Evolutionary conservation across 2,113 vertebrate species (phyloP).

Genomic region (Eurypyga helias): DNA sequence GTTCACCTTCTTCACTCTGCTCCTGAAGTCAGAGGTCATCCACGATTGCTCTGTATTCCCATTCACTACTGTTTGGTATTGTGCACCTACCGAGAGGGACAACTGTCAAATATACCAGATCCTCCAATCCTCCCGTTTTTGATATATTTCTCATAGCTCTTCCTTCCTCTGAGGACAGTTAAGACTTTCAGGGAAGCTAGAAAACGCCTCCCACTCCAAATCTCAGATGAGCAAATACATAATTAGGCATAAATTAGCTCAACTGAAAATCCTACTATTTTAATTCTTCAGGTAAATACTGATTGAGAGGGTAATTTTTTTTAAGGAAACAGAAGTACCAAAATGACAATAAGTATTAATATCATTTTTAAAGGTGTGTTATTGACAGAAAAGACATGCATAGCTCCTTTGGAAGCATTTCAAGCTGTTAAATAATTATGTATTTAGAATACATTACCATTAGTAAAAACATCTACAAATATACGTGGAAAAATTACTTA

Average conservation of each 20-base stretch:
- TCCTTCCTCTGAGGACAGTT: neutral
- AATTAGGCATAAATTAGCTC: neutral
- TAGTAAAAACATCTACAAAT: slow-evolving; percentile 2
- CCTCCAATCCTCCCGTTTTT: neutral
- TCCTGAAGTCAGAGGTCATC: neutral
- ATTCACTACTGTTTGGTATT: neutral
- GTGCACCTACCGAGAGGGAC: fast-evolving
- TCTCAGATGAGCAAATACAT: neutral
- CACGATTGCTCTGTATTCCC: neutral
- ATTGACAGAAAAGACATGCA: neutral
- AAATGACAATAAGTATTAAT: neutral
- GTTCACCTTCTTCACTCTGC: neutral
- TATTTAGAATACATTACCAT: neutral
- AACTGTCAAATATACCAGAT: neutral
- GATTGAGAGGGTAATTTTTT: neutral
- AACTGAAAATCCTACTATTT: neutral
- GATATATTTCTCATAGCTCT: neutral
- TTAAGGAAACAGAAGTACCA: neutral
- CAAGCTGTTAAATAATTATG: slow-evolving; percentile 40
- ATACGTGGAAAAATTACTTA: neutral
- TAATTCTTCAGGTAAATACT: neutral
- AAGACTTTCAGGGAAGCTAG: neutral
- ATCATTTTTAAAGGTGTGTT: neutral
- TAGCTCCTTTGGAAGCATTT: neutral
- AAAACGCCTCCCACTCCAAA: neutral